These are phyloP conservation scores for Stichopus chloronotus DNA, from an alignment of 35 echinoderm and acorn worm species.

Conservation along the genomic window DNA sequence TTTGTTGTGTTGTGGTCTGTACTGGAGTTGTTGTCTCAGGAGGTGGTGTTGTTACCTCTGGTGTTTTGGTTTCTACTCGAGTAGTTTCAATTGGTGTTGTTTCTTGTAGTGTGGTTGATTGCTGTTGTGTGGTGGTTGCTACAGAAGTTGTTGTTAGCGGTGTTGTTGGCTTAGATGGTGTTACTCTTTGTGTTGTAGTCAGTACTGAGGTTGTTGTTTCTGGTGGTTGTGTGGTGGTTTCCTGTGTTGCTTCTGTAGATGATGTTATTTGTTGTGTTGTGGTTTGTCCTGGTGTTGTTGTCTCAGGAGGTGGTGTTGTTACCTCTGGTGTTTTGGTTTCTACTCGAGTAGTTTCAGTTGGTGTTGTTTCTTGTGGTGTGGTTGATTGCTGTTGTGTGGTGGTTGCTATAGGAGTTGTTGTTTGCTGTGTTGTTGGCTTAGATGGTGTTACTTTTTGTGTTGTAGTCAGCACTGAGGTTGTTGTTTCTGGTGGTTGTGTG, in stretches of 20 bases:
- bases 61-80: not conserved
- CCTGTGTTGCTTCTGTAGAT: not conserved
- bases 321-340: not conserved
- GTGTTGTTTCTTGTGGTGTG: not conserved
- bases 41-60: not conserved
- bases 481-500: not conserved
- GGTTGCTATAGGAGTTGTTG: not conserved
- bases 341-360: not conserved
- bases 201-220: not conserved
- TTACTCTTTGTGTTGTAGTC: not conserved
- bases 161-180: not conserved
- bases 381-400: not conserved
- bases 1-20: not conserved
- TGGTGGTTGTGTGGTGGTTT: not conserved
- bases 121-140: not conserved
- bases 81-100: not conserved
- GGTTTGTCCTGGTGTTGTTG: not conserved
- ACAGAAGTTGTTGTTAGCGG: not conserved
- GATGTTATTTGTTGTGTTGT: not conserved
- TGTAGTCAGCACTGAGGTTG: not conserved
- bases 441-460: not conserved
- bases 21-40: not conserved
- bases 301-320: not conserved
- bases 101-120: not conserved
- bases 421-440: not conserved